Evolutionary conservation across 1,140 invertebrate species (phyloP), one percentile per base, ranked within the genome.

Genomic region (Vanessa atalanta): DNA sequence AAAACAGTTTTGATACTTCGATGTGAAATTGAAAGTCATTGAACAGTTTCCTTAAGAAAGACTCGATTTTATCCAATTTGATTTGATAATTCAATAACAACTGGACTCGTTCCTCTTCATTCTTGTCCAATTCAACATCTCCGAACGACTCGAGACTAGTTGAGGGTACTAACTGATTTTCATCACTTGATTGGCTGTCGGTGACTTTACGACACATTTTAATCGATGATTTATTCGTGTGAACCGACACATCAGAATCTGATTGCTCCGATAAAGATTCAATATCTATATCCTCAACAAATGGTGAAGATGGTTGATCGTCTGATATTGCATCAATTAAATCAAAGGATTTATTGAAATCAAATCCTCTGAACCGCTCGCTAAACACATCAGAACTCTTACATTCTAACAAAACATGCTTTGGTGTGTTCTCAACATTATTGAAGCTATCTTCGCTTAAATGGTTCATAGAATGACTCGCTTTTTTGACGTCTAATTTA

Each of bases 131-230:
- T 73, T 91, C 89, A 2, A 93, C 78, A 48, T 91, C 88, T 11
- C 76, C 85, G 66, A 93, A 91, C 3, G 89, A 91, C 55, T 91
- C 89, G 0, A 87, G 78, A 13, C 83, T 87, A 3, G 75, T 69
- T 0, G 89, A 88, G 3, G 80, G 84, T 1, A 79, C 71, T 6
- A 79, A 50, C 15, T 76, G 68, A 53, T 75, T 79, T 1, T 84
- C 79, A 50, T 79, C 72, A 50, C 73, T 76, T 2, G 72, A 79
- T 6, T 71, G 76, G 11, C 64, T 77, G 12, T 73, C 67, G 1
- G 63, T 71, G 0, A 90, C 85, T 79, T 91, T 93, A 2, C 87
- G 66, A 48, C 89, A 93, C 91, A 93, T 93, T 82, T 89, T 90
- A 0, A 93, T 77, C 15, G 78, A 73, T 7, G 76, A 82, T 47